These are phyloP conservation scores for Linepithema humile DNA, from an alignment of 1,140 invertebrate genomes.

Conservation along the genomic window DNA sequence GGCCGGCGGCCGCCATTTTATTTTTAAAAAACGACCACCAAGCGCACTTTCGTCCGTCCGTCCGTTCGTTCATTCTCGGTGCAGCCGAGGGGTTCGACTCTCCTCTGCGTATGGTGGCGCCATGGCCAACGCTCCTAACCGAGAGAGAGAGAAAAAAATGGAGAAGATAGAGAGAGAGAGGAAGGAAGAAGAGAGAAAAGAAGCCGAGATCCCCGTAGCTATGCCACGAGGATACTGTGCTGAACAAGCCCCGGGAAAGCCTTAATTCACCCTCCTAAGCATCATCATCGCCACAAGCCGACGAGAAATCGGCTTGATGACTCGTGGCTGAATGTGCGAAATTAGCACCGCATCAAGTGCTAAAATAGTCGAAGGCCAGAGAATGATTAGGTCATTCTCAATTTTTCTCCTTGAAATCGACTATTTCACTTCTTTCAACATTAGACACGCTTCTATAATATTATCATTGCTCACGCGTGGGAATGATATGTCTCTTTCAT, in stretches of 20 bases:
- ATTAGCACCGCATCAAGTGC: not conserved
- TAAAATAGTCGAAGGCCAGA: not conserved
- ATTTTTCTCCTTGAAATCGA: not conserved
- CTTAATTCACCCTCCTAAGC: slow-evolving; percentile 17
- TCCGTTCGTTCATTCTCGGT: slow-evolving; percentile 48
- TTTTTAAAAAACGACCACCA: slow-evolving; percentile 76
- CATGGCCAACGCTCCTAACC: slow-evolving; percentile 79
- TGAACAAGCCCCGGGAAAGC: slow-evolving; percentile 17
- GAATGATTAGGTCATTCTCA: not conserved
- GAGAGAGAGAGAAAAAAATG: slow-evolving; percentile 59
- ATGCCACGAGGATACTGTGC: not conserved
- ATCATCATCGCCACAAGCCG: not conserved
- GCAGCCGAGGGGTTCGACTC: slow-evolving; percentile 48
- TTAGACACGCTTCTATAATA: slow-evolving; percentile 12
- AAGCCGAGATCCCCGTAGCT: slow-evolving; percentile 26
- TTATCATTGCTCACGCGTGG: slow-evolving; percentile 13
- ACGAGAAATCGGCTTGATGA: slow-evolving; percentile 3
- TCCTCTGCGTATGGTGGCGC: slow-evolving; percentile 77
- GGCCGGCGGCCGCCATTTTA: slow-evolving; percentile 75
- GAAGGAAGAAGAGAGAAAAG: slow-evolving; percentile 34
- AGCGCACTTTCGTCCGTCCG: slow-evolving; percentile 69
- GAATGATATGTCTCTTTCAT: slow-evolving; percentile 30
- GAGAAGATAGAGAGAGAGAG: slow-evolving; percentile 44
- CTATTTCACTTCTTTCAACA: slow-evolving; percentile 3
- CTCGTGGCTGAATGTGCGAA: not conserved